These are phyloP conservation scores for Falcunculus frontatus DNA, from an alignment of 2,113 vertebrate species.

Conservation along the genomic window DNA sequence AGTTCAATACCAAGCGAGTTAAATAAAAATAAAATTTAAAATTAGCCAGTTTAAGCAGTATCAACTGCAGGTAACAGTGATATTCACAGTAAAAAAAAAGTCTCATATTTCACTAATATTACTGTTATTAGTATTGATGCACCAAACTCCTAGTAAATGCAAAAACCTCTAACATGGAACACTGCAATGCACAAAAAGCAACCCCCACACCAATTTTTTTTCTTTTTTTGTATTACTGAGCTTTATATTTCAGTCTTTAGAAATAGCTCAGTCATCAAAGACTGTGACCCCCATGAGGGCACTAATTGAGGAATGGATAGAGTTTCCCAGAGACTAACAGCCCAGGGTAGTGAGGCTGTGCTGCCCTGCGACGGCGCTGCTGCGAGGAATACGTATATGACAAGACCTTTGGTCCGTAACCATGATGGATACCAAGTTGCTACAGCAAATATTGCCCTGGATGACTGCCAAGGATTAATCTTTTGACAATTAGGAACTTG, in stretches of 20 bases:
- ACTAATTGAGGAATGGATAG: conserved; percentile 17
- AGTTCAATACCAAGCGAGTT: neutral
- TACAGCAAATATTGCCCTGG: conserved; percentile 61
- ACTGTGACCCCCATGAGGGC: neutral
- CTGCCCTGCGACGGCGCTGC: neutral
- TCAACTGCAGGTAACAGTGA: neutral
- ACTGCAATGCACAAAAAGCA: neutral
- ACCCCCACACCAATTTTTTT: too few relatives aligned
- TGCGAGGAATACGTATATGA: neutral
- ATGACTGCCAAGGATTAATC: conserved; percentile 55
- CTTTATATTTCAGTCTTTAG: neutral
- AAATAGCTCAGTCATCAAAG: conserved; percentile 22
- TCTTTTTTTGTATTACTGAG: neutral
- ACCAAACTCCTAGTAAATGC: neutral
- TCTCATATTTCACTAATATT: neutral
- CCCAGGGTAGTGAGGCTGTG: neutral
- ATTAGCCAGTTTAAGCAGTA: neutral
- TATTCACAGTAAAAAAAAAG: neutral
- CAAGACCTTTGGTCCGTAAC: conserved; percentile 35
- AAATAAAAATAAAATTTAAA: neutral
- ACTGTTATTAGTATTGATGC: neutral
- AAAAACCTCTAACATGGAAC: neutral
- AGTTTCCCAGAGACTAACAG: conserved; percentile 9
- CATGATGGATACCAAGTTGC: conserved; percentile 55
- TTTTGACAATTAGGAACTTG: conserved; percentile 55